These are phyloP conservation scores for Busseola fusca DNA, from an alignment of 2,888 invertebrate species.

Conservation along the genomic window DNA sequence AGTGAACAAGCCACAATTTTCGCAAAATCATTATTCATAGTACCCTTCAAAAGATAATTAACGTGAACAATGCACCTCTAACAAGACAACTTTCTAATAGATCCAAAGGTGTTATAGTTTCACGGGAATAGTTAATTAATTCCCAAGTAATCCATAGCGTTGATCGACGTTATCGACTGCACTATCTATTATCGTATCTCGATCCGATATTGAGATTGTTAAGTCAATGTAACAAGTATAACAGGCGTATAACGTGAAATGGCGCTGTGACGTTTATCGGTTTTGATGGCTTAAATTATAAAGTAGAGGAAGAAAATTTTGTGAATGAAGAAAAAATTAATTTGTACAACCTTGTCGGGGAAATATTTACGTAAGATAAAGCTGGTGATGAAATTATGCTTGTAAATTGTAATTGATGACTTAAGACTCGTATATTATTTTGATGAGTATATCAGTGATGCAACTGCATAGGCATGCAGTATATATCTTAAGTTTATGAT, in stretches of 20 bases:
- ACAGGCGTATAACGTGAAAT: constrained; percentile 70
- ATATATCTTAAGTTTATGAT: not conserved
- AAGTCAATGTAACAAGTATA: constrained; percentile 77
- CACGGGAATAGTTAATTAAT: constrained; percentile 78
- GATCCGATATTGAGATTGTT: constrained; percentile 79
- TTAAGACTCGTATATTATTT: not conserved
- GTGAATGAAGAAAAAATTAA: not conserved
- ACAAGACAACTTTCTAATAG: constrained; percentile 73
- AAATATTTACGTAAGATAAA: not conserved
- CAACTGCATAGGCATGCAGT: not conserved
- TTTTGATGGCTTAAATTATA: constrained; percentile 53
- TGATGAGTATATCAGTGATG: not conserved
- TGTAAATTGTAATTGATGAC: constrained; percentile 17
- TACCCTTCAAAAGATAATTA: constrained; percentile 54
- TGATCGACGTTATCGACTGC: constrained; percentile 80
- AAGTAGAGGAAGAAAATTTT: not conserved
- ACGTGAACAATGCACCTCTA: constrained; percentile 55
- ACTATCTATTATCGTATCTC: constrained; percentile 73
- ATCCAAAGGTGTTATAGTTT: constrained; percentile 73
- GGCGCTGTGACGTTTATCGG: constrained; percentile 66
- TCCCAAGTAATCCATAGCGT: constrained; percentile 75
- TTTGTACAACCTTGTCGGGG: not conserved
- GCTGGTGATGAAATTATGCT: constrained; percentile 2
- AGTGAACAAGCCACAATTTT: constrained; percentile 45
- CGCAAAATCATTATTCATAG: constrained; percentile 51